Percentiles rank a stretch among this genome's conserved stretches.
These are phyloP conservation scores for Acleris literana DNA, from an alignment of 2,888 invertebrate species.

Conservation along the genomic window DNA sequence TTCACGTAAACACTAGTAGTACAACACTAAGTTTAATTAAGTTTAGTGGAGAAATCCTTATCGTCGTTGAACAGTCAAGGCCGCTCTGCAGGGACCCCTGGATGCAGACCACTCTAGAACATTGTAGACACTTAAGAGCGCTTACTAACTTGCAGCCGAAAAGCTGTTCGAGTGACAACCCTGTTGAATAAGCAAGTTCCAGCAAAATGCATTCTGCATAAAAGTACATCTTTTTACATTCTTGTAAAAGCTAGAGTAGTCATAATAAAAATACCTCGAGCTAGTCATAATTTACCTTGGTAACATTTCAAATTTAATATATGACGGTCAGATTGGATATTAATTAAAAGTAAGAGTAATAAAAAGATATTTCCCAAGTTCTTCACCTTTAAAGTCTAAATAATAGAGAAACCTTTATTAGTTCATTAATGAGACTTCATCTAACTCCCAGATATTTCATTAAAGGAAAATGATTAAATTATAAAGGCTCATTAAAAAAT, in stretches of 20 bases:
- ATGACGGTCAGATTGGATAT: too few species aligned
- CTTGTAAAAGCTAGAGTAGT: too few species aligned
- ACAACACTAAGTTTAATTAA: constrained; percentile 4
- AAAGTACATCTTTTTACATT: too few species aligned
- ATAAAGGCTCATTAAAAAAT: constrained; percentile 16
- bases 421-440: too few species aligned
- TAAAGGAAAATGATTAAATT: constrained; percentile 14
- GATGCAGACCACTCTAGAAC: constrained; percentile 12
- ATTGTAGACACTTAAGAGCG: constrained; percentile 16
- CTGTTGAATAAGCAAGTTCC: constrained; percentile 26
- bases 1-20: neutral
- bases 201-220: neutral
- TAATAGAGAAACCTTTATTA: too few species aligned
- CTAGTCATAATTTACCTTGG: too few species aligned
- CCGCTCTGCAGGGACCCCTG: neutral
- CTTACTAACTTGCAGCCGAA: constrained; percentile 53
- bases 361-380: too few species aligned
- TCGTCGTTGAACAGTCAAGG: constrained; percentile 13
- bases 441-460: neutral
- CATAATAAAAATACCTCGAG: too few species aligned
- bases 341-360: too few species aligned
- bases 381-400: too few species aligned
- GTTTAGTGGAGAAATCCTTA: constrained; percentile 5
- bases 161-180: constrained; percentile 36
- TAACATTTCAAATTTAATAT: too few species aligned